phyloP scores from a whole-genome alignment of 2,113 vertebrate species.

The Rhipidura dahli region DNA sequence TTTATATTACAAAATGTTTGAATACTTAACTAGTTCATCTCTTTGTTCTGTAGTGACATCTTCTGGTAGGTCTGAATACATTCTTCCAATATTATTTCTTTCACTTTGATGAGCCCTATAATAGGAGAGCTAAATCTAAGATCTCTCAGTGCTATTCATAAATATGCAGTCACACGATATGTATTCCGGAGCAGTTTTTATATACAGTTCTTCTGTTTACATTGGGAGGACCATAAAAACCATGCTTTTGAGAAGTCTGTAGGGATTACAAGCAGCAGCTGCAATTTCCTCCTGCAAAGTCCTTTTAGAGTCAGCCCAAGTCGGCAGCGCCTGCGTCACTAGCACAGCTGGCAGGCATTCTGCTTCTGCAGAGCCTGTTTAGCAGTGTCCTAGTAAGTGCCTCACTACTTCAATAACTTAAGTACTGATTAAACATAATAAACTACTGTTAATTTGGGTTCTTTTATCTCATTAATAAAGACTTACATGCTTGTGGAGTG shows the following conservation, averaged over 20 bases:
- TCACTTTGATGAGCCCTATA: not conserved
- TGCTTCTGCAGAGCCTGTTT: not conserved
- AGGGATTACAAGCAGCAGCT: not conserved
- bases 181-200: not conserved
- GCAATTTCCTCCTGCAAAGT: not conserved
- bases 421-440: not conserved
- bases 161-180: not conserved
- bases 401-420: not conserved
- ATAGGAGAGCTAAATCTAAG: not conserved
- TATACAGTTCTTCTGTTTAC: not conserved
- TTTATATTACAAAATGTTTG: not conserved
- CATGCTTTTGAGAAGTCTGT: not conserved
- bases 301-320: not conserved
- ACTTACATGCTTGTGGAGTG: not conserved
- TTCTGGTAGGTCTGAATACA: slow-evolving; percentile 4
- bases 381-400: not conserved
- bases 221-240: not conserved
- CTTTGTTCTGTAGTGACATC: slow-evolving; percentile 31
- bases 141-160: not conserved
- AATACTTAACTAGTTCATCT: not conserved
- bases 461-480: not conserved
- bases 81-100: not conserved
- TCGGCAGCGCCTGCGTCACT: rapidly evolving
- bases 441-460: not conserved
- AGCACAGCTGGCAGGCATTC: not conserved